These are phyloP conservation scores for Malacoraja senta DNA, from an alignment of 2,797 vertebrate genomes.

Conservation along the genomic window DNA sequence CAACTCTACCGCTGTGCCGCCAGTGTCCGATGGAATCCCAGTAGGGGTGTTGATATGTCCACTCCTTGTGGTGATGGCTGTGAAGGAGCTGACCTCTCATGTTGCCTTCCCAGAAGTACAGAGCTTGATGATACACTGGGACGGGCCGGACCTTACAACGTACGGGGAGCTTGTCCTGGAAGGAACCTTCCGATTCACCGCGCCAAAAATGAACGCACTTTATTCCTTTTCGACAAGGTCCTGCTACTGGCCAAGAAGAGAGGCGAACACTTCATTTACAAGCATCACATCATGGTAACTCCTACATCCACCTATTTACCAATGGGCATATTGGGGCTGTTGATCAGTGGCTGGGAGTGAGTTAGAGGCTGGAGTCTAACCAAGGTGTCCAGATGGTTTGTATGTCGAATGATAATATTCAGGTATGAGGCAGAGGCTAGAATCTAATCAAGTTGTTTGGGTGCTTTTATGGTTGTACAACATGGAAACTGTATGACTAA, in stretches of 20 bases:
- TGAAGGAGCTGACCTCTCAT: background rate
- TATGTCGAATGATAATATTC: background rate
- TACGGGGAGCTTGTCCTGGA: conserved; percentile 90
- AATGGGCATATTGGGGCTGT: background rate
- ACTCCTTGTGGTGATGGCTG: background rate
- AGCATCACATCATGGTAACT: conserved; percentile 79
- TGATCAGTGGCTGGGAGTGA: background rate
- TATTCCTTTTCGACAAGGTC: conserved; percentile 88
- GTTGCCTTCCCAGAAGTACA: conserved; percentile 72
- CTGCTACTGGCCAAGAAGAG: conserved; percentile 89
- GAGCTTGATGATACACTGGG: conserved; percentile 92
- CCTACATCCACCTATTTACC: background rate
- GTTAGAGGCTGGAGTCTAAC: background rate
- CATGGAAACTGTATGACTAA: too few relatives aligned
- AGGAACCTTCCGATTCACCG: conserved; percentile 83
- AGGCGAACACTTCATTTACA: conserved; percentile 86
- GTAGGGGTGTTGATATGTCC: background rate
- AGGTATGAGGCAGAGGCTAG: too few relatives aligned
- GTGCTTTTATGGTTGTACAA: too few relatives aligned
- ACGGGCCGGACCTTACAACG: conserved; percentile 83
- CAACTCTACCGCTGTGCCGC: too few relatives aligned
- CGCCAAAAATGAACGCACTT: conserved; percentile 79
- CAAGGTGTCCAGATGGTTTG: background rate
- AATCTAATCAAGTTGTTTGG: too few relatives aligned
- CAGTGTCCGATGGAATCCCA: too few relatives aligned